Evolutionary conservation across 2,888 invertebrate genomes (phyloP).

Genomic region (Netelia inedita): DNA sequence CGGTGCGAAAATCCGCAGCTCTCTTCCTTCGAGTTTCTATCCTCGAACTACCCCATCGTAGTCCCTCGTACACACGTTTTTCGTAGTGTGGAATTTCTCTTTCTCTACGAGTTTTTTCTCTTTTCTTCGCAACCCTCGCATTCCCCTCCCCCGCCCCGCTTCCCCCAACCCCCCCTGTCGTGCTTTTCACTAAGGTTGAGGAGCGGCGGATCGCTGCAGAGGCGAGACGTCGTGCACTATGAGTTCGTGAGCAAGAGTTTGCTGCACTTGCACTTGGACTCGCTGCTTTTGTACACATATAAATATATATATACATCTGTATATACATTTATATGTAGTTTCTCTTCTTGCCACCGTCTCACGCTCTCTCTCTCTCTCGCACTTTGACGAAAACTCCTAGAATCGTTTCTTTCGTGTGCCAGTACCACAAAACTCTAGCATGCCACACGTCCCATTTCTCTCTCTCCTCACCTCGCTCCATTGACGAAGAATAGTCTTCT

Average conservation of each 20-base stretch:
- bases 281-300: neutral
- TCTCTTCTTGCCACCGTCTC: neutral
- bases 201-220: constrained; percentile 12
- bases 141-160: neutral
- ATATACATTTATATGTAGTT: constrained; percentile 1
- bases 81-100: constrained; percentile 37
- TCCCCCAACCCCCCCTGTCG: constrained; percentile 19
- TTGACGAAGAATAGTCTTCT: constrained; percentile 25
- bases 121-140: constrained; percentile 27
- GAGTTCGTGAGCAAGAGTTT: constrained; percentile 41
- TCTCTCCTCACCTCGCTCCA: neutral
- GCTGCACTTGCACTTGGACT: constrained; percentile 36
- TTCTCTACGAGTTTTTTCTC: constrained; percentile 26
- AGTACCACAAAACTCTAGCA: constrained; percentile 14
- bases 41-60: constrained; percentile 28
- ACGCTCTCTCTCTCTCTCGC: too few relatives aligned
- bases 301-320: neutral
- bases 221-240: constrained; percentile 37
- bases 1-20: constrained; percentile 60
- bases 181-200: constrained; percentile 29
- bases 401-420: constrained; percentile 8
- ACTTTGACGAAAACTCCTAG: neutral
- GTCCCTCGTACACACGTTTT: constrained; percentile 12
- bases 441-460: neutral
- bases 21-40: constrained; percentile 20